phyloP scores from a whole-genome alignment of 2,888 invertebrate species.

The Anticlea derivata region DNA sequence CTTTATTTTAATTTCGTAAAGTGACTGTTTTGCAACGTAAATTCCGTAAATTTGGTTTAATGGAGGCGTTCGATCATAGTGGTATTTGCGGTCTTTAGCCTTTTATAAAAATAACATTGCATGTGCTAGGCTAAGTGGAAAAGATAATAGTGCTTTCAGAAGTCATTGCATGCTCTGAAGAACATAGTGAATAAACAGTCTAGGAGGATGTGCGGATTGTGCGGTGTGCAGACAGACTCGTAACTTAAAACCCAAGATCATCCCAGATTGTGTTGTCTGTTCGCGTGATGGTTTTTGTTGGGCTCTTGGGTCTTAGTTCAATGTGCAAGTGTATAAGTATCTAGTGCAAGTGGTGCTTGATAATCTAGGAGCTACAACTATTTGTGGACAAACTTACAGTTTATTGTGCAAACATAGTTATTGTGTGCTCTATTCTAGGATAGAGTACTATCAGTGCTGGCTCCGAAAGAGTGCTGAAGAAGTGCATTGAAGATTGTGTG shows the following conservation, averaged over 20 bases:
- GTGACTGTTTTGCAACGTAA: slow-evolving; percentile 78
- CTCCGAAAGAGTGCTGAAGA: slow-evolving; percentile 69
- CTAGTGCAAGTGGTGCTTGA: slow-evolving; percentile 66
- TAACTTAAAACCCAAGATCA: slow-evolving; percentile 52
- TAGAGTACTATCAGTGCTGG: slow-evolving; percentile 71
- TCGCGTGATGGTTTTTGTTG: slow-evolving; percentile 40
- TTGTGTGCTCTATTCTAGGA: slow-evolving; percentile 74
- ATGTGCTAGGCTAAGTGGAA: slow-evolving; percentile 37
- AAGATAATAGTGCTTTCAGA: slow-evolving; percentile 42
- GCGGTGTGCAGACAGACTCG: slow-evolving; percentile 31
- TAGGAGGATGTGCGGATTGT: slow-evolving; percentile 35
- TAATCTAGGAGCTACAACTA: slow-evolving; percentile 71
- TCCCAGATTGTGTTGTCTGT: slow-evolving; percentile 30
- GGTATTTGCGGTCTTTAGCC: slow-evolving; percentile 52
- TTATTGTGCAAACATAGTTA: slow-evolving; percentile 72
- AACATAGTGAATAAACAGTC: slow-evolving; percentile 31
- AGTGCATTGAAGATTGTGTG: slow-evolving; percentile 76
- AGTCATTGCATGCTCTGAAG: slow-evolving; percentile 46
- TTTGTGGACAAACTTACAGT: slow-evolving; percentile 68
- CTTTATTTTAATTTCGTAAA: slow-evolving; percentile 82
- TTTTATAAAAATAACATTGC: slow-evolving; percentile 45
- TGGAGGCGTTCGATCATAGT: slow-evolving; percentile 54
- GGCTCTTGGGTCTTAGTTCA: slow-evolving; percentile 65
- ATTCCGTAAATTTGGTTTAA: slow-evolving; percentile 55
- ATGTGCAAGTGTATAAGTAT: slow-evolving; percentile 69